Conservation (phyloP, 53 echinoderm and acorn worm species). For the Pentamera pediparva region DNA sequence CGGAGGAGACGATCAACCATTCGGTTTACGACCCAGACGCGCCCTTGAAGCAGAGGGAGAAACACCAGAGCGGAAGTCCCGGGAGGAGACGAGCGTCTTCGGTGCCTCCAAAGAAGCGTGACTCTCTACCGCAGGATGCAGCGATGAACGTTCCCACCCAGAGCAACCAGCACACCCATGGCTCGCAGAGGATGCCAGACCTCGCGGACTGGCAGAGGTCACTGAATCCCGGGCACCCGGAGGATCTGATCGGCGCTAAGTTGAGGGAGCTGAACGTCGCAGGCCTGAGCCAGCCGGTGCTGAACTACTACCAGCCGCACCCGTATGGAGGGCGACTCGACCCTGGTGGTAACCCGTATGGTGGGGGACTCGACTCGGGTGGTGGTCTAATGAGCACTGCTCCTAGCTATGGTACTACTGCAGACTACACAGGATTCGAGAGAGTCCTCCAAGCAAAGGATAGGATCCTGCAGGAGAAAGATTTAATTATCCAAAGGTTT, state of each 20-base stretch:
- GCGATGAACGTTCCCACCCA: background rate
- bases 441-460: slow-evolving; percentile 89
- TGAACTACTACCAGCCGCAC: background rate
- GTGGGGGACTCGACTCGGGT: background rate
- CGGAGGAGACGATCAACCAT: slow-evolving; percentile 44
- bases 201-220: slow-evolving; percentile 13
- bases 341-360: background rate
- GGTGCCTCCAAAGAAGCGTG: slow-evolving; percentile 8
- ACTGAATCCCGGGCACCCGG: background rate
- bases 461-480: slow-evolving; percentile 79
- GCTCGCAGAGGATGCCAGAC: slow-evolving; percentile 5
- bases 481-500: slow-evolving; percentile 87
- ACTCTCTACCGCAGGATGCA: background rate
- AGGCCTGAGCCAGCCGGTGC: background rate
- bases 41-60: slow-evolving; percentile 17
- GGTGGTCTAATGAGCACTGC: background rate
- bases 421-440: slow-evolving; percentile 46
- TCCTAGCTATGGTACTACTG: background rate
- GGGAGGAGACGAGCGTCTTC: slow-evolving; percentile 4
- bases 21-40: slow-evolving; percentile 23
- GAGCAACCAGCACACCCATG: background rate
- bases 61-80: background rate
- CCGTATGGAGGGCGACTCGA: background rate
- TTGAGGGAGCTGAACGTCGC: slow-evolving; percentile 1
- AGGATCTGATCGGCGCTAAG: background rate